Conservation (phyloP, 2,113 vertebrate species). For the Microtus ochrogaster region DNA sequence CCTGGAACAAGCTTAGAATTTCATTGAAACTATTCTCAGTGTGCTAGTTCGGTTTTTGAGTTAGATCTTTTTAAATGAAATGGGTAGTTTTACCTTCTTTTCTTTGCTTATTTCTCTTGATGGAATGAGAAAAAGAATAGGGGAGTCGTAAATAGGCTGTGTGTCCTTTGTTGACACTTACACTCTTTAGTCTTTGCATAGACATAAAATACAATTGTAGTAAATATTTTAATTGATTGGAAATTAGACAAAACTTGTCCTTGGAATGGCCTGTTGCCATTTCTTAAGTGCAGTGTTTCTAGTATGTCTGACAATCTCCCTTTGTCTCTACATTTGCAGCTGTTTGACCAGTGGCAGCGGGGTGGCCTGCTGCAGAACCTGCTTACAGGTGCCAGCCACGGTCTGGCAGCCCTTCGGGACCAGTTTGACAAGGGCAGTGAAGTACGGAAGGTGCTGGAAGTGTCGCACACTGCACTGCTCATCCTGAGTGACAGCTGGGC, state of each 20-base stretch:
- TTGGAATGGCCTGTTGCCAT: background rate
- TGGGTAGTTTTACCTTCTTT: background rate
- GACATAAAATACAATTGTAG: background rate
- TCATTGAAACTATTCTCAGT: too few relatives aligned
- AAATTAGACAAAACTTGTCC: background rate
- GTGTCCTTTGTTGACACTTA: background rate
- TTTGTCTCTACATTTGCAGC: slow-evolving; percentile 64
- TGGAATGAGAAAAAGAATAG: background rate
- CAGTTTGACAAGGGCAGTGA: slow-evolving; percentile 32
- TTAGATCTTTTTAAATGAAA: background rate
- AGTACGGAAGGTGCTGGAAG: slow-evolving; percentile 9
- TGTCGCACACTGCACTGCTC: slow-evolving; percentile 42
- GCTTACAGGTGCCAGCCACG: slow-evolving; percentile 39
- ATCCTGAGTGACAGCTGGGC: slow-evolving; percentile 66
- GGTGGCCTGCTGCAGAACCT: slow-evolving; percentile 60
- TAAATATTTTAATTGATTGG: background rate
- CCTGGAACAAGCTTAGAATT: background rate
- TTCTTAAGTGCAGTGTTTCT: background rate
- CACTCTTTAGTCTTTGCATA: background rate
- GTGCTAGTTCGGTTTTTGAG: background rate
- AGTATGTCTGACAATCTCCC: background rate
- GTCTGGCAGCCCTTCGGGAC: slow-evolving; percentile 37
- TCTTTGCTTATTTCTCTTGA: background rate
- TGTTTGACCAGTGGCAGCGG: slow-evolving; percentile 75
- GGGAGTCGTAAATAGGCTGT: fast-evolving